Conservation (phyloP, 2,888 invertebrate species). For the Leptogaster cylindrica region DNA sequence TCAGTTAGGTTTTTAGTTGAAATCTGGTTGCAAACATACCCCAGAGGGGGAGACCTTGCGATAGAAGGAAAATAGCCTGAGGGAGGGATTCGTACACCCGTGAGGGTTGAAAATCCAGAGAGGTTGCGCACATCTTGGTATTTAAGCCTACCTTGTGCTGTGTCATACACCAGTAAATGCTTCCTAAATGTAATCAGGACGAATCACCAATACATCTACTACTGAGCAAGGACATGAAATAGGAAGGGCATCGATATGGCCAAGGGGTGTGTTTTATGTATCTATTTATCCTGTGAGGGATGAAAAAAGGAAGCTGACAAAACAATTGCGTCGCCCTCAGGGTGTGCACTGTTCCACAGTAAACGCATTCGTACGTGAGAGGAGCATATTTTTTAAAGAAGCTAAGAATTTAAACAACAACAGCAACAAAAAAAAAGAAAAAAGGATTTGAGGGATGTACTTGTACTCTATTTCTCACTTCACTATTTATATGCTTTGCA, state of each 20-base stretch:
- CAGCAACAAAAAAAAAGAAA: background rate
- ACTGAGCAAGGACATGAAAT: background rate
- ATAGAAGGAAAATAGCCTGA: slow-evolving; percentile 47
- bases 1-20: no score
- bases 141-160: background rate
- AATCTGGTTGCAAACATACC: background rate
- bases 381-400: background rate
- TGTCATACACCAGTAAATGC: background rate
- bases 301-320: background rate
- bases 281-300: background rate
- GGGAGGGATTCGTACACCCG: slow-evolving; percentile 48
- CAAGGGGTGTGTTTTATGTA: slow-evolving; percentile 4
- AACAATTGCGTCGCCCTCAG: background rate
- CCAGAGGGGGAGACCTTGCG: slow-evolving; percentile 43
- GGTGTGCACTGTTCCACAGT: background rate
- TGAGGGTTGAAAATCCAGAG: slow-evolving; percentile 45
- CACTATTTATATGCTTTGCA: background rate
- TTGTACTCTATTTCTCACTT: slow-evolving; percentile 2
- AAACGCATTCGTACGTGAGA: slow-evolving; percentile 5
- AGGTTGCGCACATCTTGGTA: slow-evolving; percentile 40
- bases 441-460: background rate
- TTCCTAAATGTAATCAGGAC: background rate
- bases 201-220: no score
- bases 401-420: background rate
- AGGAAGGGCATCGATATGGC: background rate